Conservation (phyloP, 1,140 invertebrate genomes). For the Cotesia vestalis region DNA sequence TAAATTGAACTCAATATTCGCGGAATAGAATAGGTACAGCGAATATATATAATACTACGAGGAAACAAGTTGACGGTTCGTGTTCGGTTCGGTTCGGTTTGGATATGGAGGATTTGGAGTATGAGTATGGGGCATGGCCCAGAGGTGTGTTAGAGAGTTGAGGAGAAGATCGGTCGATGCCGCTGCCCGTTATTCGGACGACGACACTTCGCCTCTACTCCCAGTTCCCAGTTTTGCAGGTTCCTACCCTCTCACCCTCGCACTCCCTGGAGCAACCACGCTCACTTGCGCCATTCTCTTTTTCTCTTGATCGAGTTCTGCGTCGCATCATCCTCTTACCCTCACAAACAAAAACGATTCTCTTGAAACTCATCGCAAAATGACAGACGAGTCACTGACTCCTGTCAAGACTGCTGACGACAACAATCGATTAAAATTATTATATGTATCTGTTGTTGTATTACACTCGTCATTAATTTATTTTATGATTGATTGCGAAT, state of each 20-base stretch:
- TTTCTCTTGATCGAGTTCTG: slow-evolving; percentile 37
- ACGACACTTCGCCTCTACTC: slow-evolving; percentile 62
- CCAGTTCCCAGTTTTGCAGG: slow-evolving; percentile 50
- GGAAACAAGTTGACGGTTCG: slow-evolving; percentile 65
- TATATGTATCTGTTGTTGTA: slow-evolving; percentile 4
- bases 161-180: slow-evolving; percentile 66
- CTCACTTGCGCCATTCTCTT: slow-evolving; percentile 46
- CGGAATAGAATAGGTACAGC: slow-evolving; percentile 47
- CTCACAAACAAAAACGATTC: background rate
- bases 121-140: slow-evolving; percentile 17
- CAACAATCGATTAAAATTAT: slow-evolving; percentile 27
- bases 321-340: slow-evolving; percentile 13
- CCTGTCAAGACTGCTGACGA: background rate
- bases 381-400: slow-evolving; percentile 12
- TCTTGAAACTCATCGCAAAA: slow-evolving; percentile 11
- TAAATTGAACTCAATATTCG: slow-evolving; percentile 67
- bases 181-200: slow-evolving; percentile 67
- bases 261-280: slow-evolving; percentile 36
- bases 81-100: slow-evolving; percentile 17
- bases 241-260: slow-evolving; percentile 41
- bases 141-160: slow-evolving; percentile 37
- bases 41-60: slow-evolving; percentile 38
- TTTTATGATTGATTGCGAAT: background rate
- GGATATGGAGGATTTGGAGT: slow-evolving; percentile 30
- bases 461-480: slow-evolving; percentile 4